Conservation (phyloP, 1,140 invertebrate species). For the Acyrthosiphon pisum region DNA sequence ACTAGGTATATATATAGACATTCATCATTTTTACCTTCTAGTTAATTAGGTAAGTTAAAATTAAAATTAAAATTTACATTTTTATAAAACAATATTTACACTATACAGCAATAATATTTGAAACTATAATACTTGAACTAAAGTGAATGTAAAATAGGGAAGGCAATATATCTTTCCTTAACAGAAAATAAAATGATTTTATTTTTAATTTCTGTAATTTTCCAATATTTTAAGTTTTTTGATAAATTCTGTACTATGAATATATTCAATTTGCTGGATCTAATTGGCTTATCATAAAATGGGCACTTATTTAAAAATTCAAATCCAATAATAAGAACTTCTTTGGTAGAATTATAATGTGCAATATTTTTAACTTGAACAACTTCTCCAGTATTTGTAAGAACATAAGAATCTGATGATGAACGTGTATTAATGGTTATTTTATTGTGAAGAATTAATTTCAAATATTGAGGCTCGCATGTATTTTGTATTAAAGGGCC, state of each 20-base stretch:
- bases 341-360: neutral
- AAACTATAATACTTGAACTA: neutral
- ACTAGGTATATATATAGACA: neutral
- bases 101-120: too few species aligned
- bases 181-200: neutral
- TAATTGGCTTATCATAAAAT: conserved; percentile 11
- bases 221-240: neutral
- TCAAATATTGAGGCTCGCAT: neutral
- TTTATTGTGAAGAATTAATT: neutral
- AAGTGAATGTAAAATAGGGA: neutral
- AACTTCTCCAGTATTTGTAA: neutral
- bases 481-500: neutral
- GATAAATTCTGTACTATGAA: neutral
- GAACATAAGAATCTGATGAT: neutral
- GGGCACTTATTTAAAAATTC: neutral
- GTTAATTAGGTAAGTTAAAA: neutral
- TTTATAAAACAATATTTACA: too few species aligned
- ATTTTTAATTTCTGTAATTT: neutral
- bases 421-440: neutral
- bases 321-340: conserved; percentile 1
- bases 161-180: neutral
- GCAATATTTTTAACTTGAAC: neutral
- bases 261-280: neutral
- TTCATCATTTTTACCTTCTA: neutral
- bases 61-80: too few species aligned